phyloP scores from a whole-genome alignment of 64 coral and sea anemone species.

The Pachyseris speciosa region DNA sequence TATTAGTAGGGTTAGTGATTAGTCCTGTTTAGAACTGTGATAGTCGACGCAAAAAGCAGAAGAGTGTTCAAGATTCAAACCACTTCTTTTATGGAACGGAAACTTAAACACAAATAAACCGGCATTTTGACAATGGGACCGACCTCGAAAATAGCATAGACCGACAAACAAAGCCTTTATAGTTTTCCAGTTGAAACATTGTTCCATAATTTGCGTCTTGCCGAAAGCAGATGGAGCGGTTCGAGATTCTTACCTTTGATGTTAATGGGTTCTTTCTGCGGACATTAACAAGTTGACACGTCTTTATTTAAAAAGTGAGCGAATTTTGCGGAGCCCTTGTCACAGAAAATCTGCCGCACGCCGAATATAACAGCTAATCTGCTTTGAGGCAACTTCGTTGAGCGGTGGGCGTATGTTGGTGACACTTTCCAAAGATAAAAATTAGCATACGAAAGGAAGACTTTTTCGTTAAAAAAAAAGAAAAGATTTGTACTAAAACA shows the following conservation, averaged over 20 bases:
- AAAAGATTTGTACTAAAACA: not conserved
- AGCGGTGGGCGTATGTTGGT: not conserved
- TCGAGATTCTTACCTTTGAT: not conserved
- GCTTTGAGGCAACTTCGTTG: not conserved
- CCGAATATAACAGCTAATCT: not conserved
- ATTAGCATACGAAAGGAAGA: not conserved
- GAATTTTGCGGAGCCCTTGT: not conserved
- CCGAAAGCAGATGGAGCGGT: not conserved
- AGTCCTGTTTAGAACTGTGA: not conserved
- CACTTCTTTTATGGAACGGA: slow-evolving; percentile 47
- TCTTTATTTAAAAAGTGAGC: slow-evolving; percentile 23
- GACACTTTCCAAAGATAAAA: not conserved
- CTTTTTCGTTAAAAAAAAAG: too few relatives aligned
- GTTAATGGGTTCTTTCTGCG: slow-evolving; percentile 5
- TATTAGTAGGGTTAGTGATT: not conserved
- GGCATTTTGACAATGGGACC: slow-evolving; percentile 21
- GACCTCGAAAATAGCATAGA: not conserved
- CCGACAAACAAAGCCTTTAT: not conserved
- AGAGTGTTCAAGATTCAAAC: slow-evolving; percentile 2
- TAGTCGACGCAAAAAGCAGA: not conserved
- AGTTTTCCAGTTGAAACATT: slow-evolving; percentile 18
- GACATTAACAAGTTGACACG: slow-evolving; percentile 6
- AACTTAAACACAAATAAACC: slow-evolving; percentile 18
- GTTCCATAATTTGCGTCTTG: not conserved
- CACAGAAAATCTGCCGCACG: not conserved